These are phyloP conservation scores for Falco concolor DNA, from an alignment of 2,797 vertebrate genomes.

Conservation along the genomic window DNA sequence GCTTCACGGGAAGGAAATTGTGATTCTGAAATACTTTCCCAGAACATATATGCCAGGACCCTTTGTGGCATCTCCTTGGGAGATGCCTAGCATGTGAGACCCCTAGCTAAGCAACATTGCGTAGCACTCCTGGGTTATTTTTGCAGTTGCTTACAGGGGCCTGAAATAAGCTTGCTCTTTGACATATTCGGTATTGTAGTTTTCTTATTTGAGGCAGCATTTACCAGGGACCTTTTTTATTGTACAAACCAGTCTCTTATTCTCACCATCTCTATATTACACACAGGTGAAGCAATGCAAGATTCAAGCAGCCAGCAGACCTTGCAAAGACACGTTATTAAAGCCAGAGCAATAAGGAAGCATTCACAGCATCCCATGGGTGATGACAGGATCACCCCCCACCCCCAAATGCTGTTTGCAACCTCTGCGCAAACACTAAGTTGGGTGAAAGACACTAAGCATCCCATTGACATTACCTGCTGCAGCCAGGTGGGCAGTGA, in stretches of 20 bases:
- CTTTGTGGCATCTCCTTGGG: background rate
- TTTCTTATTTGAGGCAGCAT: rapidly evolving
- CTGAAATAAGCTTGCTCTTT: background rate
- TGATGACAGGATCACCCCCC: background rate
- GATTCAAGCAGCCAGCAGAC: background rate
- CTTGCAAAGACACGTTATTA: rapidly evolving
- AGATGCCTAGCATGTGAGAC: background rate
- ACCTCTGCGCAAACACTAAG: rapidly evolving
- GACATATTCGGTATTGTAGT: background rate
- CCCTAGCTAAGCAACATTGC: background rate
- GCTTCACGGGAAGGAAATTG: background rate
- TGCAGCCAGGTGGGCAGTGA: slow-evolving; percentile 94
- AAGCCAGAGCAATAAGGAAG: background rate
- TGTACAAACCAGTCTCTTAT: background rate
- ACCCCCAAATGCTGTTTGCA: background rate
- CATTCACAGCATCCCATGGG: rapidly evolving
- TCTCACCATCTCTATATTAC: background rate
- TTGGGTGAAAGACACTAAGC: rapidly evolving
- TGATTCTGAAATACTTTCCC: background rate
- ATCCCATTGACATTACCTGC: slow-evolving; percentile 79
- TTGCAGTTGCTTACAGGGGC: background rate
- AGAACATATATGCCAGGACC: background rate
- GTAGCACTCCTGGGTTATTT: background rate
- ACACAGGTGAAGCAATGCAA: rapidly evolving
- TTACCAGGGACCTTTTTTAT: background rate